phyloP scores from a whole-genome alignment of 2,888 invertebrate genomes.

The Metalampra italica region DNA sequence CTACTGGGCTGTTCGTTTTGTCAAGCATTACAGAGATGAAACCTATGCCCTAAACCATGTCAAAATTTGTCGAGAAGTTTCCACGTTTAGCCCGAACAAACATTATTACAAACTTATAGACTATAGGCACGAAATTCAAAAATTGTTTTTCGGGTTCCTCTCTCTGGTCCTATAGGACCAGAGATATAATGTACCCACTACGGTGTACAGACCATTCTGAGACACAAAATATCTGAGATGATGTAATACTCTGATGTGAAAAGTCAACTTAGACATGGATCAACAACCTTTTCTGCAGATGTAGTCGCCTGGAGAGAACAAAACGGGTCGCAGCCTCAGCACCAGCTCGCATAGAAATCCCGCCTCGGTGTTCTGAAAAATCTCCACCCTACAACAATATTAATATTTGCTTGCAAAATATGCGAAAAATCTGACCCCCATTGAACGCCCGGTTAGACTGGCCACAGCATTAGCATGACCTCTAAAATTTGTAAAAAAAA shows the following conservation, averaged over 20 bases:
- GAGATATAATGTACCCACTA: too few species aligned
- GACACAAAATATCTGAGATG: too few species aligned
- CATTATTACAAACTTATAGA: too few species aligned
- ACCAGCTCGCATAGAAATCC: conserved; percentile 99
- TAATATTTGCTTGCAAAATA: neutral
- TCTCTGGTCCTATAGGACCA: too few species aligned
- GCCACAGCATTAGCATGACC: conserved; percentile 36
- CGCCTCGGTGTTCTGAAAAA: conserved; percentile 99
- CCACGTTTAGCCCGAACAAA: too few species aligned
- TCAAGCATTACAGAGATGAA: too few species aligned
- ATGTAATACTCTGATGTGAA: neutral
- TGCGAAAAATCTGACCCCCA: neutral
- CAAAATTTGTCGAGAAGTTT: too few species aligned
- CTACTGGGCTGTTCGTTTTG: too few species aligned
- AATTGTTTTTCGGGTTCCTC: too few species aligned
- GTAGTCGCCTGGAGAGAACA: conserved; percentile 99
- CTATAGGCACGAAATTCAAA: too few species aligned
- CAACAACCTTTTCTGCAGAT: conserved; percentile 97
- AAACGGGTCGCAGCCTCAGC: conserved; percentile 93
- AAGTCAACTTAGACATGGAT: neutral
- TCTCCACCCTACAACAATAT: conserved; percentile 86
- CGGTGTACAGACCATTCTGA: too few species aligned
- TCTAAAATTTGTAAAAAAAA: conserved; percentile 50
- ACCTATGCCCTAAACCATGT: too few species aligned
- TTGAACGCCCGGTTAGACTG: neutral